Conservation (phyloP, 2,888 invertebrate genomes). For the Timandra comae region DNA sequence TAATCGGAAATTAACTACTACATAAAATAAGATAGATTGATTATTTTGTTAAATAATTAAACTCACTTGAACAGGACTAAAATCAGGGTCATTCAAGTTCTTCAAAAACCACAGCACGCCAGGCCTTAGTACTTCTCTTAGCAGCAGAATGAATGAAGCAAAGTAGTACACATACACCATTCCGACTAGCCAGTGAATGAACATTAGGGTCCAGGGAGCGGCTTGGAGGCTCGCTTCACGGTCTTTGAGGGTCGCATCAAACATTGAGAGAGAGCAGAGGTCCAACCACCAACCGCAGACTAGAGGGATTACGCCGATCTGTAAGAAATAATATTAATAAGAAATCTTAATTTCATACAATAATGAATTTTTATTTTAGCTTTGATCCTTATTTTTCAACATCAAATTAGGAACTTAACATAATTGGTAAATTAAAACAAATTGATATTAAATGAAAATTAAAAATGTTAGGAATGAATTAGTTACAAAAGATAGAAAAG, state of each 20-base stretch:
- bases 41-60: background rate
- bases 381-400: too few relatives aligned
- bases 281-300: slow-evolving; percentile 99
- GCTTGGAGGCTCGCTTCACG: slow-evolving; percentile 91
- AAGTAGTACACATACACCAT: slow-evolving; percentile 99
- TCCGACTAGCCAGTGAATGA: slow-evolving; percentile 99
- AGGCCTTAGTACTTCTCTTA: slow-evolving; percentile 95
- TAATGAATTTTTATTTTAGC: too few relatives aligned
- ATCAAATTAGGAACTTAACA: too few relatives aligned
- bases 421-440: too few relatives aligned
- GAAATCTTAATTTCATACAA: too few relatives aligned
- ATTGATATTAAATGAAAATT: too few relatives aligned
- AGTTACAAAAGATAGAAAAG: too few relatives aligned
- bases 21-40: too few relatives aligned
- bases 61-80: slow-evolving; percentile 95
- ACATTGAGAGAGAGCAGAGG: slow-evolving; percentile 95
- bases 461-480: too few relatives aligned
- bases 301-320: slow-evolving; percentile 95
- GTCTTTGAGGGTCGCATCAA: slow-evolving; percentile 91
- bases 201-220: slow-evolving; percentile 97
- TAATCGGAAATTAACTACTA: too few relatives aligned
- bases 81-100: slow-evolving; percentile 99
- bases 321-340: too few relatives aligned
- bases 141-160: slow-evolving; percentile 94
- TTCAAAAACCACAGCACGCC: slow-evolving; percentile 99